A percentile compares a stretch with the other conserved stretches of the same genome.
Evolutionary conservation across 1,140 invertebrate genomes (phyloP).

Genomic region (Plectus sambesii): DNA sequence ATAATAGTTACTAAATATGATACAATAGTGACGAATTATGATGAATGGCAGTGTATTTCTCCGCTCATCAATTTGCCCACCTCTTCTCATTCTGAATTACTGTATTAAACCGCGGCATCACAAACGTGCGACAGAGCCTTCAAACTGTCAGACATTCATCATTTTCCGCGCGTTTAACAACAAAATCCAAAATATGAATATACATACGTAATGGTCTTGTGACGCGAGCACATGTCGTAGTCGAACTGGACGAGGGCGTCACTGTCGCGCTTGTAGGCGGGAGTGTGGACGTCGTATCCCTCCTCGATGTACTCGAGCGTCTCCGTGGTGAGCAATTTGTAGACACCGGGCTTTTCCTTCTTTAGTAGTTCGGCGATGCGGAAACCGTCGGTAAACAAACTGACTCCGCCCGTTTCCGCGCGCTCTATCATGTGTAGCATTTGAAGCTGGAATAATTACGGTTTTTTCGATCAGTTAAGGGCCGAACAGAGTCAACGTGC

Average conservation of each 20-base stretch:
- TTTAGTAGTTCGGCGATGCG: slow-evolving; percentile 31
- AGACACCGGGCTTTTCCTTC: slow-evolving; percentile 25
- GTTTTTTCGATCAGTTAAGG: too few relatives aligned
- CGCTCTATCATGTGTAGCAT: slow-evolving; percentile 38
- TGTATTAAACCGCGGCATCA: too few relatives aligned
- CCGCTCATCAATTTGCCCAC: too few relatives aligned
- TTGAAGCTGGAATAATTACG: slow-evolving; percentile 29
- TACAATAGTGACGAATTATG: too few relatives aligned
- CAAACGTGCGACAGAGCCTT: too few relatives aligned
- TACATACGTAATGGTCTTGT: slow-evolving; percentile 32
- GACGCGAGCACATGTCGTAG: slow-evolving; percentile 36
- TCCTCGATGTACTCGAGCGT: slow-evolving; percentile 37
- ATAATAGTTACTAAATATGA: too few relatives aligned
- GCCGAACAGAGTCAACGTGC: too few relatives aligned
- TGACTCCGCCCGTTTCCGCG: slow-evolving; percentile 31
- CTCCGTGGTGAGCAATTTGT: slow-evolving; percentile 20
- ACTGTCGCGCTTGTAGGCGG: slow-evolving; percentile 19
- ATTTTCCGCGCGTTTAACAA: not conserved
- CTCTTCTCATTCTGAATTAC: too few relatives aligned
- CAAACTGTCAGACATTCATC: too few relatives aligned
- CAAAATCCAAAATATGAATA: slow-evolving; percentile 4
- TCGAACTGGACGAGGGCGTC: slow-evolving; percentile 28
- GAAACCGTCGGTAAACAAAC: slow-evolving; percentile 43
- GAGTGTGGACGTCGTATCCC: slow-evolving; percentile 35
- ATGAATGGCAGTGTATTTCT: too few relatives aligned